A percentile compares a stretch with the other conserved stretches of the same genome.
phyloP scores from a whole-genome alignment of 2,888 invertebrate species.

The Drosophila robusta region DNA sequence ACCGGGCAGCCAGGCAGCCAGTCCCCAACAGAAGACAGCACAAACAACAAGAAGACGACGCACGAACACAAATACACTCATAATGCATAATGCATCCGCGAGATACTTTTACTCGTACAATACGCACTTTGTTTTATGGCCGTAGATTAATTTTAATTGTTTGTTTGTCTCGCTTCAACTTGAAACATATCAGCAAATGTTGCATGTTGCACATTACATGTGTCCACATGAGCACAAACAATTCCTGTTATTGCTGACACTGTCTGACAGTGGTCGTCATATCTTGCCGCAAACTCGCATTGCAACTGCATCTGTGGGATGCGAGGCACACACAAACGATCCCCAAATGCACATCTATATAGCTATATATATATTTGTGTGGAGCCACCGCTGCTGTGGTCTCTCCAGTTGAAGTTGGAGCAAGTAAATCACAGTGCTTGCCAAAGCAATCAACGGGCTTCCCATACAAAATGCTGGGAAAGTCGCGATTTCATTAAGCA shows the following conservation, averaged over 20 bases:
- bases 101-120: conserved; percentile 36
- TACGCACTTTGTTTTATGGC: conserved; percentile 76
- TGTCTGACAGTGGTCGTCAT: conserved; percentile 34
- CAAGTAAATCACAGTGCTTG: conserved; percentile 70
- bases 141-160: conserved; percentile 79
- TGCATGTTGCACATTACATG: conserved; percentile 55
- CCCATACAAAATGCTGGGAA: conserved; percentile 71
- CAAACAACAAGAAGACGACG: conserved; percentile 42
- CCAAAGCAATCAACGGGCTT: conserved; percentile 51
- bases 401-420: conserved; percentile 1
- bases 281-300: conserved; percentile 28
- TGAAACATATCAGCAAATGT: conserved; percentile 66
- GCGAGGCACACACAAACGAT: conserved; percentile 3
- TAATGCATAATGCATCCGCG: conserved; percentile 63
- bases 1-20: conserved; percentile 8
- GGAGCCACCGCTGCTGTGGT: conserved; percentile 1
- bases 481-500: conserved; percentile 73
- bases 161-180: conserved; percentile 63
- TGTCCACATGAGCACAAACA: conserved; percentile 43
- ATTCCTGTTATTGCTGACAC: conserved; percentile 33
- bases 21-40: conserved; percentile 55
- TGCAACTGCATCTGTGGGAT: conserved; percentile 48
- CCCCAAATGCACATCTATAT: conserved; percentile 15
- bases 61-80: conserved; percentile 21
- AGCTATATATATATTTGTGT: background rate